Evolutionary conservation across 2,888 invertebrate genomes (phyloP).

Genomic region (Malthinus seriepunctatus): DNA sequence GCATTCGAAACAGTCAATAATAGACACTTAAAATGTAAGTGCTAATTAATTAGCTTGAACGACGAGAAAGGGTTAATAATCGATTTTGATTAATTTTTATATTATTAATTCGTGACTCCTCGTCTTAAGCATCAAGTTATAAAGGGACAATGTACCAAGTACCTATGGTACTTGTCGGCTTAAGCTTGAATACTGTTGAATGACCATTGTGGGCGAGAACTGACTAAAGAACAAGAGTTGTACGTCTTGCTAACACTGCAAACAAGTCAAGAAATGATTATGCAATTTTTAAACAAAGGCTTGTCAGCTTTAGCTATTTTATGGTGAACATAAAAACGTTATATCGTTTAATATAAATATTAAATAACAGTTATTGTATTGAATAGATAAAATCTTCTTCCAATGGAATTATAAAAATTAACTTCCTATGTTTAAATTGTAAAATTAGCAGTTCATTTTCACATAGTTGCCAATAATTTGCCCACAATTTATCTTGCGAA

Average conservation of each 20-base stretch:
- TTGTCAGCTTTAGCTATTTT: constrained; percentile 6
- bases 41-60: too few relatives aligned
- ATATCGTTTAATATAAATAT: constrained; percentile 8
- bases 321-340: constrained; percentile 6
- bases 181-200: constrained; percentile 18
- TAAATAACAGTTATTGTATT: constrained; percentile 7
- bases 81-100: too few relatives aligned
- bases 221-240: constrained; percentile 21
- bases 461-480: too few relatives aligned
- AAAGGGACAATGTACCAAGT: constrained; percentile 6
- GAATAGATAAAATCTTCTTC: constrained; percentile 6
- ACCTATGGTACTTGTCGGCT: constrained; percentile 11
- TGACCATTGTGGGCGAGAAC: constrained; percentile 23
- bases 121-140: background rate
- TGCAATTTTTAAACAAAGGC: constrained; percentile 21
- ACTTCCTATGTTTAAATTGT: constrained; percentile 2
- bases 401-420: constrained; percentile 1
- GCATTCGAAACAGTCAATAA: too few relatives aligned
- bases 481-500: too few relatives aligned
- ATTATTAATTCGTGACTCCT: background rate
- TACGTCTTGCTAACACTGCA: constrained; percentile 20
- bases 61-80: too few relatives aligned
- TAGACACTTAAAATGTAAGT: too few relatives aligned
- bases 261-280: constrained; percentile 16
- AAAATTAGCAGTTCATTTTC: too few relatives aligned